Evolutionary conservation across 2,113 vertebrate genomes (phyloP), one percentile per base, ranked within the genome.

Genomic region (Trichomycterus rosablanca): DNA sequence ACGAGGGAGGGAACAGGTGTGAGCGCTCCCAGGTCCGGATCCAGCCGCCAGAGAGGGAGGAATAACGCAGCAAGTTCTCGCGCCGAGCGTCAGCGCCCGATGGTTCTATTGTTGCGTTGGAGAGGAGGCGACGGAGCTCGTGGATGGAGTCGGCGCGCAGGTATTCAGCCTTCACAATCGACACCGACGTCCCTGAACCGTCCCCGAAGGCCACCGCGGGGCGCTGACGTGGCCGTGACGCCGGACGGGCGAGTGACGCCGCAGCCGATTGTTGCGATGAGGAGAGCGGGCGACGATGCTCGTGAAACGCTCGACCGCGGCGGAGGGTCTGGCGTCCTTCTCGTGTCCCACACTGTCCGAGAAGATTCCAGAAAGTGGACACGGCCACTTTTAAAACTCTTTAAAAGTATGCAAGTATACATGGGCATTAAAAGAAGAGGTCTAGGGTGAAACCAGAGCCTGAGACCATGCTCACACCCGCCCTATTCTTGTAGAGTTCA

Each of bases 1-100:
- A 15, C 3, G 23, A 23, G 59, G 23, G 72, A 68, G 23, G 42
- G 60, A 52, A 66, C 63, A 74, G 63, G 63, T 74, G 71, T 51
- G 52, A 16, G 44, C 45, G 57, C 66, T 62, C 66, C 59, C 71
- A 68, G 61, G 66, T 68, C 45, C 59, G 24, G 18, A 58, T 32
- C 35, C 57, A 52, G 56, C 24, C 60, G 9, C 20, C 39, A 43
- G 34, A 69, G 43, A 48, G 56, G 40, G 3, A 34, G 49, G 60
- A 35, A 24, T 35, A 39, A 45, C 10, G 50, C 28, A 57, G 42
- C 42, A n/a, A 43, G 57, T 45, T 53, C 35, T 20, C 19, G 46
- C 30, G 53, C 28, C 26, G 16, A 57, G 69, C 63, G 37, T 62
- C 63, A 52, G 40, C 18, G 32, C 30, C 35, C 5, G 12, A 49